These are phyloP conservation scores for Pterophyllum scalare DNA, from an alignment of 2,113 vertebrate genomes.

Conservation along the genomic window DNA sequence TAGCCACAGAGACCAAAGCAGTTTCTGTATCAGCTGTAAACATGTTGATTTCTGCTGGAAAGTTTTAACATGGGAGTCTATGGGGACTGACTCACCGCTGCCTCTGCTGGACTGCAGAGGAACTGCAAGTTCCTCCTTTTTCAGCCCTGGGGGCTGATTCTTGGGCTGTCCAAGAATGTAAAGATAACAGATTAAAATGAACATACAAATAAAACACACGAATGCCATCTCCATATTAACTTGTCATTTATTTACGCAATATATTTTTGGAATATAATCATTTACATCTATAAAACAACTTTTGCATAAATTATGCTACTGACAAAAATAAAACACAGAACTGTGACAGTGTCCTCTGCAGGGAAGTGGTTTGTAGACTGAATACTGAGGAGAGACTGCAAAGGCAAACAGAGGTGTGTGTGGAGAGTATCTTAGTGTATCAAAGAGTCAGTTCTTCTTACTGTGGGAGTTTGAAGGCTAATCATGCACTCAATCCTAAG, in stretches of 20 bases:
- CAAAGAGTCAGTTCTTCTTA: neutral
- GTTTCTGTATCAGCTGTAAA: no score
- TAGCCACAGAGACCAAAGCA: no score
- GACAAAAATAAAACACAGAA: slow-evolving; percentile 57
- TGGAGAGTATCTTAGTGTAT: slow-evolving; percentile 32
- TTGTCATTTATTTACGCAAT: slow-evolving; percentile 77
- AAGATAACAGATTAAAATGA: neutral
- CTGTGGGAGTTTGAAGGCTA: neutral
- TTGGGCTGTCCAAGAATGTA: neutral
- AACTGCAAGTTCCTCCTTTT: no score
- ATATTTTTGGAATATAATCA: slow-evolving; percentile 77
- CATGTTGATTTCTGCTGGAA: neutral
- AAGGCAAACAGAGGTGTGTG: slow-evolving; percentile 34
- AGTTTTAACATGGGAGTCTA: neutral
- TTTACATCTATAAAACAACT: slow-evolving; percentile 81
- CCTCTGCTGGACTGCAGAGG: no score
- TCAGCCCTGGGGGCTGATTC: neutral
- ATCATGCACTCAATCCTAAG: neutral
- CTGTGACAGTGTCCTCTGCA: slow-evolving; percentile 35
- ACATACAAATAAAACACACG: neutral
- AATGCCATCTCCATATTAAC: slow-evolving; percentile 8
- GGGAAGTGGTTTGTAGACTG: slow-evolving; percentile 20
- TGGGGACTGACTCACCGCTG: no score
- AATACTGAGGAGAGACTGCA: slow-evolving; percentile 27
- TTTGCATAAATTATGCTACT: slow-evolving; percentile 78